Evolutionary conservation across 1,140 invertebrate genomes (phyloP).

Genomic region (Drosophila nigrodunni): DNA sequence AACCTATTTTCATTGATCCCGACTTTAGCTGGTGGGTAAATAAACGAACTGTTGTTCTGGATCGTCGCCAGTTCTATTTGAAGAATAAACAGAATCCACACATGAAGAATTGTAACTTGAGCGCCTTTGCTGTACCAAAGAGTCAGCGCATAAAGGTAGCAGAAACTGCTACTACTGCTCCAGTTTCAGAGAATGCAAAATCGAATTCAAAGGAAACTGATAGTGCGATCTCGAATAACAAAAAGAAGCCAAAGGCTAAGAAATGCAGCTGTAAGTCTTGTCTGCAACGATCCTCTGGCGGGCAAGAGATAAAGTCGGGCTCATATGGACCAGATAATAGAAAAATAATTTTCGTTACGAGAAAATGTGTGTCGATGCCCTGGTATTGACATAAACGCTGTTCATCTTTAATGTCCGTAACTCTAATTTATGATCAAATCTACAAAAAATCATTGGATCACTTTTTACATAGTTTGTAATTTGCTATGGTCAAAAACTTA

Average conservation of each 20-base stretch:
- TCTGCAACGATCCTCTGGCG: constrained; percentile 8
- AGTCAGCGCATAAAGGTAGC: background rate
- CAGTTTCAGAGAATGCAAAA: background rate
- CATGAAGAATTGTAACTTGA: constrained; percentile 31
- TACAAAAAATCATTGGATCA: background rate
- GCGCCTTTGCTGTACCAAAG: constrained; percentile 21
- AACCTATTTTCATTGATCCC: constrained; percentile 22
- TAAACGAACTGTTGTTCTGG: constrained; percentile 18
- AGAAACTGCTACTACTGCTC: background rate
- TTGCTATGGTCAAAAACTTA: background rate
- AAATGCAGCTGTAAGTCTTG: constrained; percentile 37
- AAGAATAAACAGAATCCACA: constrained; percentile 33
- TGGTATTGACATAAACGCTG: constrained; percentile 25
- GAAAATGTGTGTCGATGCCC: constrained; percentile 4
- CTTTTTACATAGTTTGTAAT: background rate
- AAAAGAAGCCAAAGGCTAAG: constrained; percentile 1
- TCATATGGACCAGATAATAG: constrained; percentile 21
- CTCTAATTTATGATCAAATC: background rate
- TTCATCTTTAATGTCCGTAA: background rate
- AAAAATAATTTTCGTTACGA: background rate
- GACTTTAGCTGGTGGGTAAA: constrained; percentile 44
- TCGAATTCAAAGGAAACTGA: background rate
- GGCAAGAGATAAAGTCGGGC: background rate
- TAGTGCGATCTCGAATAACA: background rate
- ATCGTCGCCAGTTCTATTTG: constrained; percentile 32